Evolutionary conservation across 2,888 invertebrate genomes (phyloP), one percentile per base, ranked within the genome.

Genomic region (Nemoura dubitans): DNA sequence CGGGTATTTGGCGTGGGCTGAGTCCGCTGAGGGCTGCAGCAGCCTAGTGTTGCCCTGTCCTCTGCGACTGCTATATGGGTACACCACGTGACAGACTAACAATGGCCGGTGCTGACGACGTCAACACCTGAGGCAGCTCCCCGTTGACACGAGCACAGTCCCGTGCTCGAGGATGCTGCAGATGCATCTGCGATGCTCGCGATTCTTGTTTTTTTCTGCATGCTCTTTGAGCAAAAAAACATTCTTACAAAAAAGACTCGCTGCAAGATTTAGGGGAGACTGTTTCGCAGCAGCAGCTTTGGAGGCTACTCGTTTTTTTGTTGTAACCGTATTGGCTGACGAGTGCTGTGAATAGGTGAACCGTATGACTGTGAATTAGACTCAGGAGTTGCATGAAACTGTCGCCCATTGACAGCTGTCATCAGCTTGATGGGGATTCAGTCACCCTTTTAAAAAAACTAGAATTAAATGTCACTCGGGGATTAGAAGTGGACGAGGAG

Each of bases 381-480:
- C 82, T 85, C 85, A 87, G 81, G 87, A 87, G 86, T 85, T 86
- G 87, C 87, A 86, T 87, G 85, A 87, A 85, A 87, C 76, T 87
- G 76, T 83, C 85, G 87, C 85, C 85, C 83, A 86, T 86, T 87
- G 87, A 87, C 87, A 87, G 87, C 87, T 87, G 87, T 87, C 87
- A 86, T 29, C 78, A 36, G 36, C 78, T 36, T 87, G 87, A 87
- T 83, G 85, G 30, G 86, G 87, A 84, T 84, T 43, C 84, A 84
- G 84, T 84, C 84, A 84, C 84, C 84, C 84, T 76, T 84, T 84
- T 5, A 36, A 27, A 84, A 59, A 84, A 84, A 84, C 84, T 84
- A 26, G 84, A 84, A 84, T 84, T 84, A 84, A 28, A 76, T 59
- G 43, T 43, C 59, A 43, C 59, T 26, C 76, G 29, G 84, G 84